These are phyloP conservation scores for Puntigrus tetrazona DNA, from an alignment of 2,113 vertebrate species.

Conservation along the genomic window DNA sequence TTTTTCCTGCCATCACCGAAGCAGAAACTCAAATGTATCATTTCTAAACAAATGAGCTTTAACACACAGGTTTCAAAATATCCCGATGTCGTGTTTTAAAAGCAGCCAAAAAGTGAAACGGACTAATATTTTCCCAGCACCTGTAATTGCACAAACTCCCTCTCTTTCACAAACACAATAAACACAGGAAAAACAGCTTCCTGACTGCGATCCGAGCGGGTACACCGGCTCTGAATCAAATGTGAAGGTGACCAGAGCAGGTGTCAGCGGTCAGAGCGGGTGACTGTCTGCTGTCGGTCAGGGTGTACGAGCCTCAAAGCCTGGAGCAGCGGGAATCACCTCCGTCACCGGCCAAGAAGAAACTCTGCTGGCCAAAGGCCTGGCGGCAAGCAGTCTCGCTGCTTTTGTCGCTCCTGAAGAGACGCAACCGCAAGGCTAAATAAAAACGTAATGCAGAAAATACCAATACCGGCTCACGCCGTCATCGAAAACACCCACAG, in stretches of 20 bases:
- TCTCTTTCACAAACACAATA: conserved; percentile 39
- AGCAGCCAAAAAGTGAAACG: background rate
- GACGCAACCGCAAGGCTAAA: background rate
- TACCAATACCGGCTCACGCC: background rate
- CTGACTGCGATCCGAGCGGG: conserved; percentile 25
- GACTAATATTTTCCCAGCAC: conserved; percentile 64
- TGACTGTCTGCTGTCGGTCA: conserved; percentile 52
- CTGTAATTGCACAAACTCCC: conserved; percentile 9
- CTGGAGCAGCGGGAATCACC: conserved; percentile 53
- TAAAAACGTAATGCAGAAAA: background rate
- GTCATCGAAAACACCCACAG: conserved; percentile 18
- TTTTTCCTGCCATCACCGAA: background rate
- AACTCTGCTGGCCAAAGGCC: conserved; percentile 40
- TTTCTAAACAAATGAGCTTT: background rate
- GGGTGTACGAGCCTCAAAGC: conserved; percentile 58
- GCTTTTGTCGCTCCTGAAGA: conserved; percentile 31
- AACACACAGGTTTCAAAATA: background rate
- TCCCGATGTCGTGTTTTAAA: background rate
- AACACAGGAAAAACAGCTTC: conserved; percentile 24
- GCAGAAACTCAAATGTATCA: background rate
- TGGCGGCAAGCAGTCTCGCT: conserved; percentile 17
- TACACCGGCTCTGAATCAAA: background rate
- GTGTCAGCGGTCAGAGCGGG: background rate
- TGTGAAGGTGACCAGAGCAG: conserved; percentile 5
- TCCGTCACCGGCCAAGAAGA: conserved; percentile 46